Evolutionary conservation across 2,888 invertebrate genomes (phyloP), one percentile per base, ranked within the genome.

Genomic region (Parnassius glacialis): DNA sequence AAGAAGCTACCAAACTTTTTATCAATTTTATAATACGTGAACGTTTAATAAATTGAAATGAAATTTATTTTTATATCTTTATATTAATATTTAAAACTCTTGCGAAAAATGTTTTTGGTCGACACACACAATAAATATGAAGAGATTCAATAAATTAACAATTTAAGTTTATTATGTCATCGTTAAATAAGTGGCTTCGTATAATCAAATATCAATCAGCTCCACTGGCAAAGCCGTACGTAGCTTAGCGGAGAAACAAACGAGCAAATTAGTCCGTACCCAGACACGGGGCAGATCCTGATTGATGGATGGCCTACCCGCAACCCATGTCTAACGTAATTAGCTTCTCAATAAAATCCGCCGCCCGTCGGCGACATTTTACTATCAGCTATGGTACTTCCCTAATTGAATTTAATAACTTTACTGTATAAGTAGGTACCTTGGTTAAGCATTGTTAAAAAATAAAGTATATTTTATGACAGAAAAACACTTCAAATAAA

Each of bases 171-270:
- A 43, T 42, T 3, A 20, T 12, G 34, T 50, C 20, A 50, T 48
- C 25, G 50, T 47, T 56, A 61, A 45, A 53, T 47, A 57, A 61
- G 57, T 57, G 52, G 7, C 13, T 44, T 25, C 20, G 57, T 65
- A 64, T 68, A 69, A 73, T 76, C 71, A 73, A 75, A 75, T 73
- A 73, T 71, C 74, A 74, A 75, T 76, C 75, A 75, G 57, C 9
- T 47, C 43, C 57, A n/a, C 52, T 58, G 43, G 65, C 63, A 74
- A 81, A 82, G 82, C 82, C 84, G 77, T 71, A 72, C 67, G 70
- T 71, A 80, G 86, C 83, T 89, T 85, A 84, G 80, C 75, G 81
- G 80, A 83, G 79, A 86, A 90, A 90, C 90, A 89, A 90, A 89
- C 87, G 88, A 82, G 85, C 84, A 86, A 89, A 90, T 90, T 89